Evolutionary conservation across 2,888 invertebrate species (phyloP).

Genomic region (Phasia obesa): DNA sequence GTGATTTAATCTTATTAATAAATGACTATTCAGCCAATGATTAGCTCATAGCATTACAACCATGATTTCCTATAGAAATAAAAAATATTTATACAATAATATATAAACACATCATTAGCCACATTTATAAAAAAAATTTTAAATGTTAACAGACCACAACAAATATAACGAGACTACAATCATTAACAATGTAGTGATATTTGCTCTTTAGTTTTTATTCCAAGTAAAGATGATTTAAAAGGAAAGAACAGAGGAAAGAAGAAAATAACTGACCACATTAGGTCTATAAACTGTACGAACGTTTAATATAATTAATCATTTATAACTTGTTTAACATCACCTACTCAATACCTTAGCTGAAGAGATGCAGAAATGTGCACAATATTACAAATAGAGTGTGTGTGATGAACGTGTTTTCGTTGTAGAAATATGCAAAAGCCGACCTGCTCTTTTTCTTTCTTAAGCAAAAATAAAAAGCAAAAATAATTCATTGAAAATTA

Average conservation of each 20-base stretch:
- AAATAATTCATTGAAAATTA: too few species aligned
- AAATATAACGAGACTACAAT: background rate
- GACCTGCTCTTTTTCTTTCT: too few species aligned
- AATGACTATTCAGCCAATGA: too few species aligned
- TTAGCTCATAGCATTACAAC: too few species aligned
- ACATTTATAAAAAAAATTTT: background rate
- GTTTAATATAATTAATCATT: conserved; percentile 45
- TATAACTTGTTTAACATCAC: conserved; percentile 44
- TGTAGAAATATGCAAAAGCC: too few species aligned
- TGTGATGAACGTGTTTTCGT: too few species aligned
- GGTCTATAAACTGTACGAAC: conserved; percentile 37
- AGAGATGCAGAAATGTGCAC: background rate
- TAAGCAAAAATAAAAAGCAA: too few species aligned
- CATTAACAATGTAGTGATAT: background rate
- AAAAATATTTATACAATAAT: too few species aligned
- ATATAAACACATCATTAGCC: background rate
- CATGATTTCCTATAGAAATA: too few species aligned
- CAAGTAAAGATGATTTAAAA: background rate
- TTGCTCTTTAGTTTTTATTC: background rate
- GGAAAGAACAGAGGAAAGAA: background rate
- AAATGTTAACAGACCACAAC: background rate
- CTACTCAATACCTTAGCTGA: conserved; percentile 8
- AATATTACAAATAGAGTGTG: too few species aligned
- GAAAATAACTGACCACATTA: conserved; percentile 1
- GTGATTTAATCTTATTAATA: too few species aligned